Conservation (phyloP, 2,797 vertebrate genomes). For the Setipinna tenuifilis region DNA sequence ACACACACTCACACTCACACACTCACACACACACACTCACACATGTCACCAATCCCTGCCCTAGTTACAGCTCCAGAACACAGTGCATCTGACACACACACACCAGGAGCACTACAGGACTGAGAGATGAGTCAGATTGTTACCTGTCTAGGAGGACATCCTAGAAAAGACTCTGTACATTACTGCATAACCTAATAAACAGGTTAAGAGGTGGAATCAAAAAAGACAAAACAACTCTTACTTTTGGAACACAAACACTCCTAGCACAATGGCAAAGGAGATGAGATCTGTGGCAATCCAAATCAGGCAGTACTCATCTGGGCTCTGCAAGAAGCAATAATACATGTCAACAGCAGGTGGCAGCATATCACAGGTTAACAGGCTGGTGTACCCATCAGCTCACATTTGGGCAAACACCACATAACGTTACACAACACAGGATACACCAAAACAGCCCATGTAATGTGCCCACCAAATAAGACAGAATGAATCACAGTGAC, state of each 20-base stretch:
- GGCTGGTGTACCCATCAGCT: not conserved
- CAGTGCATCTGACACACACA: not conserved
- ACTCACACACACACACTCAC: no score
- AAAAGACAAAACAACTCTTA: slow-evolving; percentile 75
- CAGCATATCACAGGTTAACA: slow-evolving; percentile 27
- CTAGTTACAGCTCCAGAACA: not conserved
- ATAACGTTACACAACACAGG: not conserved
- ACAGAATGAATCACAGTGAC: not conserved
- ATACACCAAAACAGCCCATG: not conserved
- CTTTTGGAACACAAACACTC: slow-evolving; percentile 97
- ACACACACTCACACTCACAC: not conserved
- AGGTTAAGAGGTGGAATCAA: not conserved
- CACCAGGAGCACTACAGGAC: no score
- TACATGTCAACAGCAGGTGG: slow-evolving; percentile 59
- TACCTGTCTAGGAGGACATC: not conserved
- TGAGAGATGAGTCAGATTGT: no score
- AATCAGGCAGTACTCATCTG: slow-evolving; percentile 87
- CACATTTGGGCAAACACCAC: not conserved
- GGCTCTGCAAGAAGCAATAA: slow-evolving; percentile 75
- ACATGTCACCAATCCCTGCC: not conserved
- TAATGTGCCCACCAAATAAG: not conserved
- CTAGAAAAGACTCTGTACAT: not conserved
- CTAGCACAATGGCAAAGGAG: slow-evolving; percentile 88
- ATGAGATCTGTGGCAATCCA: slow-evolving; percentile 92
- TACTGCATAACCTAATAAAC: not conserved